Percentiles rank a stretch among this genome's conserved stretches.
These are phyloP conservation scores for Sprattus sprattus DNA, from an alignment of 2,113 vertebrate species.

Conservation along the genomic window DNA sequence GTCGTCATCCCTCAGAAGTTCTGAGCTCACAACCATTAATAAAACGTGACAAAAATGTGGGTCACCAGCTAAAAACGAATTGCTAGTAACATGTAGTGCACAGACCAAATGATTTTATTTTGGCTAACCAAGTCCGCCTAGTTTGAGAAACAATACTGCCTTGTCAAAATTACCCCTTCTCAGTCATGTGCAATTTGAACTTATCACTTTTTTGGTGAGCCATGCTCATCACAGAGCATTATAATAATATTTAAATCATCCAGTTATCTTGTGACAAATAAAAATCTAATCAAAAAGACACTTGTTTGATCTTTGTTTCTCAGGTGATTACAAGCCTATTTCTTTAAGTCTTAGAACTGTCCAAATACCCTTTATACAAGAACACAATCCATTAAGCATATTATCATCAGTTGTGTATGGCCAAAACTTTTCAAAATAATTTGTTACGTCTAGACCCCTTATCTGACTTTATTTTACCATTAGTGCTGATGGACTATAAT, in stretches of 20 bases:
- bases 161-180: no score
- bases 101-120: background rate
- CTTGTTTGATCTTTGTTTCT: no score
- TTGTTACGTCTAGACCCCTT: no score
- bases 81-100: background rate
- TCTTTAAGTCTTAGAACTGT: no score
- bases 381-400: no score
- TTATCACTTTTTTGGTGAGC: background rate
- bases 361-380: no score
- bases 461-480: background rate
- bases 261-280: background rate
- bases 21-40: slow-evolving; percentile 24
- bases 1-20: slow-evolving; percentile 41
- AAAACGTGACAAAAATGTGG: background rate
- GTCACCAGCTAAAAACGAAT: background rate
- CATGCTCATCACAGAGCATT: background rate
- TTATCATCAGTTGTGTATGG: no score
- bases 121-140: background rate
- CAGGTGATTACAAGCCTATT: no score
- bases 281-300: background rate
- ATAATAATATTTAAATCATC: background rate
- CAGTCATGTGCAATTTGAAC: background rate
- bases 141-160: background rate
- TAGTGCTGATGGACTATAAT: background rate
- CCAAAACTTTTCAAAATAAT: background rate